A percentile compares a stretch with the other conserved stretches of the same genome.
Evolutionary conservation across 2,888 invertebrate species (phyloP).

Genomic region (Idaea straminata): DNA sequence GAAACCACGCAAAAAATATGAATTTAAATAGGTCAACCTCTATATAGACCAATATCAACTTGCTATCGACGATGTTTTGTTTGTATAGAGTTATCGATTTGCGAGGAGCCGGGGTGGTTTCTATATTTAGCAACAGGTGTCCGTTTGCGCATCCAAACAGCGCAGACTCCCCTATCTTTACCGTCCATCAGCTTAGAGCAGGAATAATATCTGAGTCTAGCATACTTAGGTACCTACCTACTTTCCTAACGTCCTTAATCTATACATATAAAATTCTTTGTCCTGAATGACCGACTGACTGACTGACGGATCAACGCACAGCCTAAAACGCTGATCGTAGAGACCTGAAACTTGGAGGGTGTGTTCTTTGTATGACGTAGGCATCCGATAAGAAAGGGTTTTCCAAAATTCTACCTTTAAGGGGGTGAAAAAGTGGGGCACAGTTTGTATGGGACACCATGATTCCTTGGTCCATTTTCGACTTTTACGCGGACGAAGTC

Average conservation of each 20-base stretch:
- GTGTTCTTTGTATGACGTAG: no score
- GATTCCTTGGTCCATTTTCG: no score
- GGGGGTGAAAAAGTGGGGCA: no score
- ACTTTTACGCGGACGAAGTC: no score
- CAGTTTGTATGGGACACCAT: no score
- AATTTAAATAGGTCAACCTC: not conserved
- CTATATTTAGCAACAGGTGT: slow-evolving; percentile 78
- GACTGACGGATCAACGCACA: no score
- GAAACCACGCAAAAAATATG: not conserved
- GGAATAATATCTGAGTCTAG: slow-evolving; percentile 32
- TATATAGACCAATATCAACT: not conserved
- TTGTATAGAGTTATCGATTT: slow-evolving; percentile 52
- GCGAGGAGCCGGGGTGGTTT: slow-evolving; percentile 48
- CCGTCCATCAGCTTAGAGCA: slow-evolving; percentile 6
- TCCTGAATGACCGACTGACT: no score
- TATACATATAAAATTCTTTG: no score
- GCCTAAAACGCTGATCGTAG: no score
- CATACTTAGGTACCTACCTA: not conserved
- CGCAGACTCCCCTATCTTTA: slow-evolving; percentile 48
- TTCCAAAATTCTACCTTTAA: no score
- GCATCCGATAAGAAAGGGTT: no score
- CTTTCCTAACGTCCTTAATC: not conserved
- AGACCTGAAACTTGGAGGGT: no score
- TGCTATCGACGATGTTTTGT: slow-evolving; percentile 30
- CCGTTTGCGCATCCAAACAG: slow-evolving; percentile 50